Conservation (phyloP, 2,888 invertebrate species). For the Bhutanitis thaidina region DNA sequence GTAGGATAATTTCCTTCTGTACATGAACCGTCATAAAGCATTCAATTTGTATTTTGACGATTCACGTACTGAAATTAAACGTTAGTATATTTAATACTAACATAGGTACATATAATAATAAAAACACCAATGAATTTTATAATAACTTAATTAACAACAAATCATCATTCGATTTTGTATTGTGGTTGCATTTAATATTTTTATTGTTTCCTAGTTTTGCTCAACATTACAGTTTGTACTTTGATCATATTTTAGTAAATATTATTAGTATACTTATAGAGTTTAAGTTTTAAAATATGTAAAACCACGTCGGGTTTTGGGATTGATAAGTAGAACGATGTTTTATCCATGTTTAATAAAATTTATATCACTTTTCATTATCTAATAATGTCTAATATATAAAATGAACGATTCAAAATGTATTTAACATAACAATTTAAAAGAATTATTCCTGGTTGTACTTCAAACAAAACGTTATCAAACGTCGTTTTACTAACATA, state of each 20-base stretch:
- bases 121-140: constrained; percentile 63
- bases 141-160: constrained; percentile 35
- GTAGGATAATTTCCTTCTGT: constrained; percentile 2
- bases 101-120: constrained; percentile 28
- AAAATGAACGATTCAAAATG: no score
- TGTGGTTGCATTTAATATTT: constrained; percentile 48
- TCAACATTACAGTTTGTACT: constrained; percentile 42
- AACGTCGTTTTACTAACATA: constrained; percentile 1
- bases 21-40: constrained; percentile 14
- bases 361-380: no score
- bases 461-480: neutral
- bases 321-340: constrained; percentile 8
- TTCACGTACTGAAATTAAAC: constrained; percentile 5
- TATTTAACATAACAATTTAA: no score
- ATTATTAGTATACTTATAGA: constrained; percentile 36
- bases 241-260: constrained; percentile 35
- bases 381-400: no score
- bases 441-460: no score
- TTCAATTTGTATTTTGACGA: constrained; percentile 18
- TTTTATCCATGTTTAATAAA: constrained; percentile 2
- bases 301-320: neutral
- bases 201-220: constrained; percentile 48
- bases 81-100: constrained; percentile 21
- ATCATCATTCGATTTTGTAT: constrained; percentile 35
- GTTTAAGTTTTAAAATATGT: neutral